Evolutionary conservation across 2,888 invertebrate genomes (phyloP).

Genomic region (Cyclophora punctaria): DNA sequence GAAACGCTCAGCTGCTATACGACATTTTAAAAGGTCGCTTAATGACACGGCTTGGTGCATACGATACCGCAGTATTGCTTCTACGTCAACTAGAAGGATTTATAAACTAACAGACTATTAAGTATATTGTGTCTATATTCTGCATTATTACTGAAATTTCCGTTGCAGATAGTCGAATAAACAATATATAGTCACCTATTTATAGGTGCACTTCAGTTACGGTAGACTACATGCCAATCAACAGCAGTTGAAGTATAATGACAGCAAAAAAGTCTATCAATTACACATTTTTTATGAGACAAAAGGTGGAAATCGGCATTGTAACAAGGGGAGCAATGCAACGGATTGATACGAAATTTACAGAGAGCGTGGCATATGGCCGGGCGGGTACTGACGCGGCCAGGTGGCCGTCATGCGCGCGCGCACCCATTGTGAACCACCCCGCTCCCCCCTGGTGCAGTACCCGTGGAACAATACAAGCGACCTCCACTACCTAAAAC

Average conservation of each 20-base stretch:
- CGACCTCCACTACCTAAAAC: slow-evolving; percentile 28
- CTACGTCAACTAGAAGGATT: too few relatives aligned
- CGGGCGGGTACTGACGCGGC: slow-evolving; percentile 61
- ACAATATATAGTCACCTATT: too few relatives aligned
- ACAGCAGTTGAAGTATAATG: too few relatives aligned
- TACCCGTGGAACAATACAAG: slow-evolving; percentile 48
- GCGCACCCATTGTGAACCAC: slow-evolving; percentile 62
- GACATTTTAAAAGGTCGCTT: slow-evolving; percentile 3
- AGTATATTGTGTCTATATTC: too few relatives aligned
- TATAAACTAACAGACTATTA: too few relatives aligned
- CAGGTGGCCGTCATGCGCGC: slow-evolving; percentile 74
- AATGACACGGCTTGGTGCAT: background rate
- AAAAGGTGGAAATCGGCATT: slow-evolving; percentile 2
- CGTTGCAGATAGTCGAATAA: too few relatives aligned
- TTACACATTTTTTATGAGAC: too few relatives aligned
- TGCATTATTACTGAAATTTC: too few relatives aligned
- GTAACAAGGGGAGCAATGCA: slow-evolving; percentile 5
- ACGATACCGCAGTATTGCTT: too few relatives aligned
- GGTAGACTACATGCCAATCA: too few relatives aligned
- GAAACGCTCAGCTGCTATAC: slow-evolving; percentile 2
- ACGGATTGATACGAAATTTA: slow-evolving; percentile 7
- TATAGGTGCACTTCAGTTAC: too few relatives aligned
- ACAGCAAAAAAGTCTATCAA: too few relatives aligned
- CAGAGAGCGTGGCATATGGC: slow-evolving; percentile 57
- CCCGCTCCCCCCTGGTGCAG: slow-evolving; percentile 32